Evolutionary conservation across 2,888 invertebrate genomes (phyloP).

Genomic region (Geophilus truncorum): DNA sequence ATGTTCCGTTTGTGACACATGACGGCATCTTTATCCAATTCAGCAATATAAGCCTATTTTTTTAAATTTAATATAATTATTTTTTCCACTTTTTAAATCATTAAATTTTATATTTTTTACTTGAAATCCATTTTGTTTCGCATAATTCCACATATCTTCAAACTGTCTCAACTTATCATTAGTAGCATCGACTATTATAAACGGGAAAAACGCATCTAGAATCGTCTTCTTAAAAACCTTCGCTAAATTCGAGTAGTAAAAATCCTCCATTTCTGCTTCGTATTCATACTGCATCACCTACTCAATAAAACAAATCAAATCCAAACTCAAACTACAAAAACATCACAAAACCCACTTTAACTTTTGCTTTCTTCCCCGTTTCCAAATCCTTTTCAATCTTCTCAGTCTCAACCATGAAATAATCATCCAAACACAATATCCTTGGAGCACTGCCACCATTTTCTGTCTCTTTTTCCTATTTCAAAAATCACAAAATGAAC

Average conservation of each 20-base stretch:
- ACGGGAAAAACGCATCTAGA: slow-evolving; percentile 82
- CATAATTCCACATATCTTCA: slow-evolving; percentile 81
- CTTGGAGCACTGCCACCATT: slow-evolving; percentile 83
- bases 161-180: slow-evolving; percentile 76
- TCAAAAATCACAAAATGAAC: slow-evolving; percentile 37
- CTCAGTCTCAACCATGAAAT: slow-evolving; percentile 72
- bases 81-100: too few relatives aligned
- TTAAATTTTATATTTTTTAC: too few relatives aligned
- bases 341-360: slow-evolving; percentile 53
- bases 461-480: slow-evolving; percentile 68
- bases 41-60: slow-evolving; percentile 85
- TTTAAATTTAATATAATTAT: too few relatives aligned
- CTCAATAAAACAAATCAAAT: not conserved
- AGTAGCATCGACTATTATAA: slow-evolving; percentile 86
- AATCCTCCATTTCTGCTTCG: slow-evolving; percentile 74
- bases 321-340: not conserved
- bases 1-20: slow-evolving; percentile 76
- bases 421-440: slow-evolving; percentile 90
- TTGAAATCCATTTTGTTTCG: slow-evolving; percentile 78
- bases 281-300: slow-evolving; percentile 81
- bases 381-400: slow-evolving; percentile 57
- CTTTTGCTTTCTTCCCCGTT: slow-evolving; percentile 65
- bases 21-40: slow-evolving; percentile 74
- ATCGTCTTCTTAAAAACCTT: slow-evolving; percentile 87
- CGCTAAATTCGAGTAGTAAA: slow-evolving; percentile 72